Evolutionary conservation across 1,140 invertebrate species (phyloP).

Genomic region (Condylostylus longicornis): DNA sequence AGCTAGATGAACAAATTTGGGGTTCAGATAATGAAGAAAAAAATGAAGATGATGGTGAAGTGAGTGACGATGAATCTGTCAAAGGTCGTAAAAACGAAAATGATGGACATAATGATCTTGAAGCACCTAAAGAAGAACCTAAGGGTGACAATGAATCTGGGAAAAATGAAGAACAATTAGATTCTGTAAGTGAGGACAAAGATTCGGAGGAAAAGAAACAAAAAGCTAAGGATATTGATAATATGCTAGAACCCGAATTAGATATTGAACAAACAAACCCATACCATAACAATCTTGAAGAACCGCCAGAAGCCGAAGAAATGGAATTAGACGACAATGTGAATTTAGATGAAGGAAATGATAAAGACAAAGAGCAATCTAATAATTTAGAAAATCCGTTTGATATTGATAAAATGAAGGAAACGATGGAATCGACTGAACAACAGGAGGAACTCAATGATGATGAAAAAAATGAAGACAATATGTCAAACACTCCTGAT

Average conservation of each 20-base stretch:
- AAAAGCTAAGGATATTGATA: slow-evolving; percentile 27
- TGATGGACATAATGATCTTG: slow-evolving; percentile 46
- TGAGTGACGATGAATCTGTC: slow-evolving; percentile 45
- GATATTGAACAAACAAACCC: slow-evolving; percentile 77
- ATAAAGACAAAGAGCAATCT: slow-evolving; percentile 38
- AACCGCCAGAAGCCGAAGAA: slow-evolving; percentile 61
- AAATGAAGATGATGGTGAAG: slow-evolving; percentile 39
- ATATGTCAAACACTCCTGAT: too few relatives aligned
- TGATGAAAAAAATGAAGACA: slow-evolving; percentile 25
- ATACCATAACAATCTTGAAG: slow-evolving; percentile 62
- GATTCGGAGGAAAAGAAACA: slow-evolving; percentile 18
- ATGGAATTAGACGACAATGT: slow-evolving; percentile 78
- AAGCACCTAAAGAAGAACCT: slow-evolving; percentile 34
- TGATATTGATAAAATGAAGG: slow-evolving; percentile 65
- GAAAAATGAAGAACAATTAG: slow-evolving; percentile 30
- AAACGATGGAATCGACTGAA: slow-evolving; percentile 32
- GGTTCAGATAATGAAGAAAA: slow-evolving; percentile 65
- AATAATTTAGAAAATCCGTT: slow-evolving; percentile 62
- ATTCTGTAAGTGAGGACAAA: slow-evolving; percentile 20
- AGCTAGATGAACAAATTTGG: slow-evolving; percentile 75
- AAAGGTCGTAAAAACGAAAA: slow-evolving; percentile 59
- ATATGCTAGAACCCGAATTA: slow-evolving; percentile 54
- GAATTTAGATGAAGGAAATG: slow-evolving; percentile 63
- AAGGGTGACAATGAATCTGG: slow-evolving; percentile 37
- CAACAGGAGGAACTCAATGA: slow-evolving; percentile 32